A percentile compares a stretch with the other conserved stretches of the same genome.
Conservation (phyloP, 2,888 invertebrate species). For the Amitus sp. region DNA sequence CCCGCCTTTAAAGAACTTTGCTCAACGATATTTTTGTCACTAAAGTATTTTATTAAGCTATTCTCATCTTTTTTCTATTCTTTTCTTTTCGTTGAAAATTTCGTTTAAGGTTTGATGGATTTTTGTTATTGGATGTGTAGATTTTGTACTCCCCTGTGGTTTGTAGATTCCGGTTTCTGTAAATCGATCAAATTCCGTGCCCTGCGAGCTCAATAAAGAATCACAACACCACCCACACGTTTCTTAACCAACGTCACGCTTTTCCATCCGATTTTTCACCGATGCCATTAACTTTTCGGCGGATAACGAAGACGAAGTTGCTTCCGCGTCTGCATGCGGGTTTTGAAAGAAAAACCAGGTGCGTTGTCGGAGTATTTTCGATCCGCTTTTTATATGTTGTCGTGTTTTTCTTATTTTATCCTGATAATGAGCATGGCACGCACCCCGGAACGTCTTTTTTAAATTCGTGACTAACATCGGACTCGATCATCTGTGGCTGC, state of each 20-base stretch:
- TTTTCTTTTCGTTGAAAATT: background rate
- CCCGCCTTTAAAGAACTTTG: constrained; percentile 48
- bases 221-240: background rate
- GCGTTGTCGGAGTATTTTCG: too few relatives aligned
- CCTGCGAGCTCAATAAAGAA: constrained; percentile 12
- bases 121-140: background rate
- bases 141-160: background rate
- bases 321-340: constrained; percentile 33
- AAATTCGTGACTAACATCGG: too few relatives aligned
- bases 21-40: constrained; percentile 5
- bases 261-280: background rate
- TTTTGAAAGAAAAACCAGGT: too few relatives aligned
- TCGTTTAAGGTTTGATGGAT: background rate
- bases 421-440: too few relatives aligned
- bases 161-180: constrained; percentile 8
- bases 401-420: too few relatives aligned
- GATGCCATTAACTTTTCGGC: constrained; percentile 4
- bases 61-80: background rate
- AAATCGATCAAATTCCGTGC: constrained; percentile 7
- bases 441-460: too few relatives aligned
- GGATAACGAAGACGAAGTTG: constrained; percentile 22
- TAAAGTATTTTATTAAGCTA: background rate
- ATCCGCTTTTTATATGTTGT: too few relatives aligned
- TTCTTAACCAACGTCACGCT: background rate
- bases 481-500: too few relatives aligned